A percentile compares a stretch with the other conserved stretches of the same genome.
Evolutionary conservation across 2,797 vertebrate species (phyloP).

Genomic region (Glyptemys insculpta): DNA sequence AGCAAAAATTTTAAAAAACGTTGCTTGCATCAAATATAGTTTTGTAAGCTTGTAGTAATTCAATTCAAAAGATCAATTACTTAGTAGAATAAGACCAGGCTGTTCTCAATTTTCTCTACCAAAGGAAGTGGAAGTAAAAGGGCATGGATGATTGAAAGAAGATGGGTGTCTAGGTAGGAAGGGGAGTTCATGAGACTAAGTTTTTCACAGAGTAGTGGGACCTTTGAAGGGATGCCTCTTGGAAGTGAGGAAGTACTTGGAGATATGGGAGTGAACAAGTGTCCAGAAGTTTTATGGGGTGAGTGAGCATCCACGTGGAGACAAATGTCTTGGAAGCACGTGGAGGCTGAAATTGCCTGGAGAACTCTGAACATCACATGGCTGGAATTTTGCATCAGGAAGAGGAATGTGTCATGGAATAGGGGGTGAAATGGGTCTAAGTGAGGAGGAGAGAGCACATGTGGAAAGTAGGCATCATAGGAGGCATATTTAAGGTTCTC

Average conservation of each 20-base stretch:
- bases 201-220: neutral
- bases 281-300: neutral
- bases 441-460: neutral
- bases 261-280: neutral
- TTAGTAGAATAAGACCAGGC: neutral
- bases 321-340: neutral
- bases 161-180: fast-evolving
- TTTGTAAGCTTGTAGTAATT: neutral
- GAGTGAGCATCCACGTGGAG: neutral
- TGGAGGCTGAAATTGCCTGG: neutral
- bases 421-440: neutral
- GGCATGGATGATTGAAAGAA: neutral
- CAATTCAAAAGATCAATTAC: neutral
- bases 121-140: neutral
- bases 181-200: neutral
- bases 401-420: neutral
- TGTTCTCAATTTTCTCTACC: neutral
- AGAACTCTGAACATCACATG: conserved; percentile 8
- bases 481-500: neutral
- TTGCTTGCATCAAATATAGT: neutral
- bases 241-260: neutral
- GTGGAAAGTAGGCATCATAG: neutral
- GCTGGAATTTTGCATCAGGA: neutral
- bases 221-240: conserved; percentile 6
- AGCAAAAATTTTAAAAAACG: conserved; percentile 8